Evolutionary conservation across 2,113 vertebrate species (phyloP), one percentile per base, ranked within the genome.

Genomic region (Hippocampus zosterae): DNA sequence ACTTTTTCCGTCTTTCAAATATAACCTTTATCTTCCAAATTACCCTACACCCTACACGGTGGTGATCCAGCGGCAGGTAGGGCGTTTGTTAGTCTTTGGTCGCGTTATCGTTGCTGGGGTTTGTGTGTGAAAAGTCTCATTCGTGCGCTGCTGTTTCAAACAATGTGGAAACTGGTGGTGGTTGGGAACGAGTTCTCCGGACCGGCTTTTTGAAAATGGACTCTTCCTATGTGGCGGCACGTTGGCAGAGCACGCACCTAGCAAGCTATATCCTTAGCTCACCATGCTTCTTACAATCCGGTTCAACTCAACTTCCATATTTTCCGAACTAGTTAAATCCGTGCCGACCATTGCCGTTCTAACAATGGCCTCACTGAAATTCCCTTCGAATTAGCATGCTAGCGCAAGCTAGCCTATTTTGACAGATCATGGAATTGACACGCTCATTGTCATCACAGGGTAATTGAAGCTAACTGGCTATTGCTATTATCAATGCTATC

Each of bases 171-270:
- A 87, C 89, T 90, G 90, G 83, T 83, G 84, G 81, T 87, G 88
- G 88, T 71, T 81, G 88, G 84, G 84, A 83, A 85, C 86, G 87
- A 88, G 78, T 89, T 90, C 76, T 88, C 85, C 88, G 88, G 79
- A 92, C 92, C 92, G 92, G 92, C 92, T 92, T 92, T 92, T 92
- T 92, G 91, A 91, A 92, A 92, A 93, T 92, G 92, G 92, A 92
- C 88, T 92, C 92, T 90, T 87, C 86, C 89, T 91, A 87, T 84
- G 90, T 87, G 91, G 91, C 91, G 90, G 88, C 92, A 90, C 90
- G 89, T 89, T 91, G 90, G 83, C 89, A 83, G 74, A 85, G 81
- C 82, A 85, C 81, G 81, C 82, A 83, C 66, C 73, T n/a, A 76
- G 80, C 65, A 27, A 50, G 82, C 81, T 82, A 69, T 70, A 70